Base-by-base conservation (phyloP, 2,113 vertebrate genomes). In the Sinocyclocheilus maitianheensis region DNA sequence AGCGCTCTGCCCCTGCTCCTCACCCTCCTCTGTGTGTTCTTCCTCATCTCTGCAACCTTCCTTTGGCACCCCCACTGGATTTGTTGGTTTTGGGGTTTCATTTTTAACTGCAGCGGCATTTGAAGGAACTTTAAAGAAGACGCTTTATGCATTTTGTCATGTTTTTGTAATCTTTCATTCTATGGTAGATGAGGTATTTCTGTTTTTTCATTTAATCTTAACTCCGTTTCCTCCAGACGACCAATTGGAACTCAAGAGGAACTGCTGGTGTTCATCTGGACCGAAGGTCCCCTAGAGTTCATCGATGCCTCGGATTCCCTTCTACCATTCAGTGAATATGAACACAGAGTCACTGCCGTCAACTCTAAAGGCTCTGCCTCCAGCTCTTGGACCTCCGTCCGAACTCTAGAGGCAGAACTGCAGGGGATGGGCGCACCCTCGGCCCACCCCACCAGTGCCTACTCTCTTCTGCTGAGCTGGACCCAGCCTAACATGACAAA, bases 391-490 rank as follows among this genome's bases (percentile, higher is more conserved):
- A 91, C 95, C 83, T 92, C 91, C 30, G 46, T 87, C 8, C 92
- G 88, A 43, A 98, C 97, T 0, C 90, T 95, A 69, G 96, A 97
- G 91, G 94, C 96, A 63, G 91, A 92, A 40, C 97, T 97, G 0
- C 89, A 92, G 91, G 93, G 93, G 63, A 90, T 98, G 91, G 85
- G 77, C 30, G 88, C 94, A 18, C 97, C 97, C 22, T 90, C 86
- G 89, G 94, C 84, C 48, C 93, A 90, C 72, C 94, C 94, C 63
- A 95, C 93, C 0, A 77, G 97, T 8, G 94, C 96, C 0, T 96
- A 97, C 87, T 98, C 97, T 0, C 91, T 96, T 26, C 86, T 87
- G 85, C 79, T 98, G 87, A 96, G 94, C 51, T 99, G 97, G 98
- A 95, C 89, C 1, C 86, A 94, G 82, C 98, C 97, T 0, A 34